Conservation (phyloP, 2,888 invertebrate species). For the Calameuta filiformis region DNA sequence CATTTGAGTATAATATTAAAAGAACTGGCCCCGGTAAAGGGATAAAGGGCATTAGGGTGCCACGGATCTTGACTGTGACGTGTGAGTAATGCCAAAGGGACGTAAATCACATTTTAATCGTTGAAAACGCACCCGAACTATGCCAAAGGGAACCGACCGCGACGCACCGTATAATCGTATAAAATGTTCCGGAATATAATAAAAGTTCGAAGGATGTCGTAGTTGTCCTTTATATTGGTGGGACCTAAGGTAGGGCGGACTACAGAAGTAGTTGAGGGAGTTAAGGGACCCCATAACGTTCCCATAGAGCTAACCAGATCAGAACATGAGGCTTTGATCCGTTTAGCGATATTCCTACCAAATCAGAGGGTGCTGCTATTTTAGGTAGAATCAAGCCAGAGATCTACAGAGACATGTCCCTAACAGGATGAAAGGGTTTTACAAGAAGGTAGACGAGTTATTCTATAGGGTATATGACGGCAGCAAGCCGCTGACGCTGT, state of each 20-base stretch:
- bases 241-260: neutral
- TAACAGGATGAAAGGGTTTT: neutral
- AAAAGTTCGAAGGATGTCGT: neutral
- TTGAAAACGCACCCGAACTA: neutral
- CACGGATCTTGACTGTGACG: neutral
- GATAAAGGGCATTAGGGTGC: neutral
- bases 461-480: constrained; percentile 19
- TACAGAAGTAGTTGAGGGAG: neutral
- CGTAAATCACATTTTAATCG: neutral
- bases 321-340: constrained; percentile 48
- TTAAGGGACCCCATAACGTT: constrained; percentile 34
- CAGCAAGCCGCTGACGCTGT: constrained; percentile 48
- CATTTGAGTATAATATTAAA: neutral
- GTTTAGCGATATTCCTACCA: constrained; percentile 42
- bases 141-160: neutral
- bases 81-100: neutral
- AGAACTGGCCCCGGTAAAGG: neutral
- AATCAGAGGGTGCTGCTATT: neutral
- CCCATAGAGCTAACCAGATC: constrained; percentile 49
- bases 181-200: neutral
- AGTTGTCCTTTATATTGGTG: neutral
- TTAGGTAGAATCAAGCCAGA: constrained; percentile 9
- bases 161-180: neutral
- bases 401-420: neutral
- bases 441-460: constrained; percentile 18